Base-by-base conservation (phyloP, 2,888 invertebrate species). In the Drosophila macrospina region DNA sequence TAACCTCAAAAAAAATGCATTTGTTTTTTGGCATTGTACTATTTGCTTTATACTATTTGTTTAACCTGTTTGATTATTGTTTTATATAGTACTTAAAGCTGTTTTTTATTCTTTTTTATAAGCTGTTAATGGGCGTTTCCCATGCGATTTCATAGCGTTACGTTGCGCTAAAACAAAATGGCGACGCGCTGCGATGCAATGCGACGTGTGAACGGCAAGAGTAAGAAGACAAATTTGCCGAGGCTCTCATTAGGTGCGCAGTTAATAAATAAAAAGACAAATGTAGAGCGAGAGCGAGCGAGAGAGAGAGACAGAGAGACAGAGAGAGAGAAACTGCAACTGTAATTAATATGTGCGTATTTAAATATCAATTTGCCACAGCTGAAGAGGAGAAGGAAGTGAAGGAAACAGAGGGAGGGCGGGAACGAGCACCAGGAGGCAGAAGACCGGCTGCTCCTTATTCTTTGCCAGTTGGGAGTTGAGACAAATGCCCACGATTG, bases 291-390 rank as follows among this genome's bases (percentile, higher is more conserved):
- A 20, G 30, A 39, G 36, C 16, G 2, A 28, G 56, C 44, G 20
- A 20, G 48, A 44, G 10, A 4, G 50, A 16, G 28, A 37, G 34
- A 24, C 2, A 16, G n/a, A 42, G 30, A 3, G 39, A 16, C 6
- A 48, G 47, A 44, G 50, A 41, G 8, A 26, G 28, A 30, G 56
- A 48, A 70, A 69, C 64, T 65, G 64, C 73, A 74, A 20, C 54
- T 75, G 80, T 82, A 90, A 90, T 90, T 89, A 90, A 91, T 90
- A 84, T 83, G 79, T 71, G 75, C 78, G 80, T 90, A 91, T 90
- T 90, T 91, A 90, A 90, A 90, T 89, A 89, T 87, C 88, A 88
- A 89, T 90, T 89, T 88, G 81, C 80, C 69, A 63, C 65, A 54
- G 61, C 52, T 62, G 30, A 57, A 64, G 34, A 30, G 39, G 57